A percentile compares a stretch with the other conserved stretches of the same genome.
Conservation (phyloP, 2,888 invertebrate genomes). For the Geophilus truncorum region DNA sequence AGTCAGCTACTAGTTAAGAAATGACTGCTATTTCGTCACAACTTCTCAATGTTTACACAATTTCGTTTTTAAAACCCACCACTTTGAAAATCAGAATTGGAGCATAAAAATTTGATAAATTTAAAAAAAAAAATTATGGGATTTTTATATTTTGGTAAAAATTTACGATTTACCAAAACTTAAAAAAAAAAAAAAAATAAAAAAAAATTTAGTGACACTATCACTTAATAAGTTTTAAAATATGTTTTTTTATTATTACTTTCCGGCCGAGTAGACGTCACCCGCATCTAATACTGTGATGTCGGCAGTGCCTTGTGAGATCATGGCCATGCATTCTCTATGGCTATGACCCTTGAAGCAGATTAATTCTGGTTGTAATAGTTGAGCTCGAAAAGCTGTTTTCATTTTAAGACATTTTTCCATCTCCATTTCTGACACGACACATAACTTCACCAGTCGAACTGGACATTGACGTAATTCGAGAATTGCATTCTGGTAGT, state of each 20-base stretch:
- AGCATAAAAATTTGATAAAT: too few relatives aligned
- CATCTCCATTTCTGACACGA: constrained; percentile 83
- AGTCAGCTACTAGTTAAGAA: too few relatives aligned
- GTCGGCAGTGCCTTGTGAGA: constrained; percentile 63
- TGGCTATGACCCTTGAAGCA: constrained; percentile 75
- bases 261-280: constrained; percentile 79
- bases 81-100: too few relatives aligned
- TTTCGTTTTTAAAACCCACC: too few relatives aligned
- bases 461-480: constrained; percentile 78
- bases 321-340: constrained; percentile 76
- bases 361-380: constrained; percentile 71
- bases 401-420: constrained; percentile 90
- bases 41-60: too few relatives aligned
- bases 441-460: constrained; percentile 75
- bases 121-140: too few relatives aligned
- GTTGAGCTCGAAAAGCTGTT: constrained; percentile 79
- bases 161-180: too few relatives aligned
- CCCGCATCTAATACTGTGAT: constrained; percentile 87
- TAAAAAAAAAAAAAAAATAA: too few relatives aligned
- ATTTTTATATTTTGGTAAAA: too few relatives aligned
- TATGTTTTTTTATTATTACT: constrained; percentile 40
- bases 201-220: too few relatives aligned
- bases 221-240: too few relatives aligned
- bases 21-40: too few relatives aligned
- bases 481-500: constrained; percentile 63